A percentile compares a stretch with the other conserved stretches of the same genome.
Evolutionary conservation across 2,797 vertebrate genomes (phyloP).

Genomic region (Gobio occitaniae): DNA sequence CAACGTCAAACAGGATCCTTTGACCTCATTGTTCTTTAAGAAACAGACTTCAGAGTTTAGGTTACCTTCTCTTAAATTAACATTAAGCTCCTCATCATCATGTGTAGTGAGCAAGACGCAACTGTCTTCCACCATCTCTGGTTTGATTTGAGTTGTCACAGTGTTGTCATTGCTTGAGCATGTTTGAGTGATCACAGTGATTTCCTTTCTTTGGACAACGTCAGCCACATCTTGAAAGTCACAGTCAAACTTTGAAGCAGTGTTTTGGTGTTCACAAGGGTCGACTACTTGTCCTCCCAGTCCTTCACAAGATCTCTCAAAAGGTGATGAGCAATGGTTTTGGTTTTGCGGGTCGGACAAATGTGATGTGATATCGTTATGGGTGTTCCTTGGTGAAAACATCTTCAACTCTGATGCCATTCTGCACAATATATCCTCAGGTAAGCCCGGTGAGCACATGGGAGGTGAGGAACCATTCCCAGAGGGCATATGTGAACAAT

Average conservation of each 20-base stretch:
- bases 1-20: constrained; percentile 1
- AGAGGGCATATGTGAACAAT: background rate
- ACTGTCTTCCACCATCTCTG: constrained; percentile 16
- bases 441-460: background rate
- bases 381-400: constrained; percentile 32
- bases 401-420: constrained; percentile 40
- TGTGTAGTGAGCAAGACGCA: background rate
- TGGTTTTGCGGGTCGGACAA: constrained; percentile 59
- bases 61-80: constrained; percentile 32
- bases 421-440: constrained; percentile 28
- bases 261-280: constrained; percentile 8
- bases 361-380: constrained; percentile 14
- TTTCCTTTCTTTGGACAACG: constrained; percentile 33
- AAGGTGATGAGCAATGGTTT: constrained; percentile 63
- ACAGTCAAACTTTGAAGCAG: background rate
- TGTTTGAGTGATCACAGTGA: constrained; percentile 45
- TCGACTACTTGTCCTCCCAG: constrained; percentile 50
- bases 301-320: constrained; percentile 61
- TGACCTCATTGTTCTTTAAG: background rate
- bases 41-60: constrained; percentile 1
- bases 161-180: constrained; percentile 20
- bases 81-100: constrained; percentile 25
- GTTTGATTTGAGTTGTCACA: constrained; percentile 17
- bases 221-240: constrained; percentile 16
- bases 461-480: background rate